Evolutionary conservation across 2,113 vertebrate species (phyloP).

Genomic region (Paramisgurnus dabryanus): DNA sequence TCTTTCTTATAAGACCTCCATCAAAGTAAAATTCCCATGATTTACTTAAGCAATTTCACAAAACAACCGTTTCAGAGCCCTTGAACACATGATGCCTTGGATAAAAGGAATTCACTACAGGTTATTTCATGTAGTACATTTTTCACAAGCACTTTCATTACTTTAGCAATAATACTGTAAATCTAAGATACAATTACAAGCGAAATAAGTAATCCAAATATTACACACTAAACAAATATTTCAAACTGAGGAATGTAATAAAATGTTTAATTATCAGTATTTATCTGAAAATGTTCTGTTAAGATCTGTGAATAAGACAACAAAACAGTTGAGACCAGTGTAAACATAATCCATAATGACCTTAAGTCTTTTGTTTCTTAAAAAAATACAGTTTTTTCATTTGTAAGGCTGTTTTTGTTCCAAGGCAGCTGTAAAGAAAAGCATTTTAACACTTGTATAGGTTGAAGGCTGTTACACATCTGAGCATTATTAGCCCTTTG

Average conservation of each 20-base stretch:
- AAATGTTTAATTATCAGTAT: slow-evolving; percentile 41
- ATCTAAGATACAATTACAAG: slow-evolving; percentile 14
- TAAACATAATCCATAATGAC: slow-evolving; percentile 55
- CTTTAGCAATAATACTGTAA: slow-evolving; percentile 49
- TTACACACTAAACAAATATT: slow-evolving; percentile 30
- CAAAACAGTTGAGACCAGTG: slow-evolving; percentile 53
- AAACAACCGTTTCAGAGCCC: slow-evolving; percentile 31
- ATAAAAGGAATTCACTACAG: slow-evolving; percentile 27
- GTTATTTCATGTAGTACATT: slow-evolving; percentile 27
- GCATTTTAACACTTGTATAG: slow-evolving; percentile 83
- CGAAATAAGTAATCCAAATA: slow-evolving; percentile 25
- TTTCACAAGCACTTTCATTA: slow-evolving; percentile 13
- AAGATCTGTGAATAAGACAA: slow-evolving; percentile 26
- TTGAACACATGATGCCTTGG: slow-evolving; percentile 25
- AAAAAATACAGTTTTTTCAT: slow-evolving; percentile 31
- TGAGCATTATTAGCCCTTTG: slow-evolving; percentile 97
- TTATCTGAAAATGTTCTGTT: slow-evolving; percentile 5
- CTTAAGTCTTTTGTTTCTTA: slow-evolving; percentile 47
- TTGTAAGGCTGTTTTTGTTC: slow-evolving; percentile 40
- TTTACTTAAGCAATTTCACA: not conserved
- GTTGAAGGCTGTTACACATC: slow-evolving; percentile 85
- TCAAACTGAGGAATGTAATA: slow-evolving; percentile 41
- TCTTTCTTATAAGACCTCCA: slow-evolving; percentile 6
- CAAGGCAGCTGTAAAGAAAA: slow-evolving; percentile 86
- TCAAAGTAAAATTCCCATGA: slow-evolving; percentile 4